A percentile compares a stretch with the other conserved stretches of the same genome.
Evolutionary conservation across 2,113 vertebrate genomes (phyloP).

Genomic region (Gambusia affinis): DNA sequence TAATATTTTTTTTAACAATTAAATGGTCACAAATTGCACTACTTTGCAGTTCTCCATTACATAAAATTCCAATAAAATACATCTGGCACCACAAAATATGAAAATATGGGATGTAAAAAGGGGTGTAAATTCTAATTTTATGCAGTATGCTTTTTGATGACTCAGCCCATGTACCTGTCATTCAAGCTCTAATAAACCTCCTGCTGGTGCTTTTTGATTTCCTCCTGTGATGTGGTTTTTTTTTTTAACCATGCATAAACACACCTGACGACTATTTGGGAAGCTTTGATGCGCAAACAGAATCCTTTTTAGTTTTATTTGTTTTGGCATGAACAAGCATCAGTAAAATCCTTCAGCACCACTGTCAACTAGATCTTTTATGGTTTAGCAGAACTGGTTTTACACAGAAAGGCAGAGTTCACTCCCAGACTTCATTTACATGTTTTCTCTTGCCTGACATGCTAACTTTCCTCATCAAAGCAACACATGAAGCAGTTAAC

Average conservation of each 20-base stretch:
- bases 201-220: background rate
- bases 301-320: background rate
- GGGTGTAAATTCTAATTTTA: background rate
- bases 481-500: background rate
- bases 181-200: background rate
- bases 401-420: slow-evolving; percentile 9
- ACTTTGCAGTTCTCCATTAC: no score
- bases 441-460: background rate
- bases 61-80: no score
- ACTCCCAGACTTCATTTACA: background rate
- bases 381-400: background rate
- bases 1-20: no score
- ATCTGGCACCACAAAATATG: no score
- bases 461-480: background rate
- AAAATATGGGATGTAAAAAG: no score
- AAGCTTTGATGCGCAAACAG: slow-evolving; percentile 6
- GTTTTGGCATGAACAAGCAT: background rate
- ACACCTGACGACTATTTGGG: background rate
- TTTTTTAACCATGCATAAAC: slow-evolving; percentile 3
- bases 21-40: no score
- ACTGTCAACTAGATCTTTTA: background rate
- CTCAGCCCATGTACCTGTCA: background rate
- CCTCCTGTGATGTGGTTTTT: background rate
- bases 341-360: background rate
- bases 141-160: background rate